Base-by-base conservation (phyloP, 2,113 vertebrate genomes). In the Panurus biarmicus region DNA sequence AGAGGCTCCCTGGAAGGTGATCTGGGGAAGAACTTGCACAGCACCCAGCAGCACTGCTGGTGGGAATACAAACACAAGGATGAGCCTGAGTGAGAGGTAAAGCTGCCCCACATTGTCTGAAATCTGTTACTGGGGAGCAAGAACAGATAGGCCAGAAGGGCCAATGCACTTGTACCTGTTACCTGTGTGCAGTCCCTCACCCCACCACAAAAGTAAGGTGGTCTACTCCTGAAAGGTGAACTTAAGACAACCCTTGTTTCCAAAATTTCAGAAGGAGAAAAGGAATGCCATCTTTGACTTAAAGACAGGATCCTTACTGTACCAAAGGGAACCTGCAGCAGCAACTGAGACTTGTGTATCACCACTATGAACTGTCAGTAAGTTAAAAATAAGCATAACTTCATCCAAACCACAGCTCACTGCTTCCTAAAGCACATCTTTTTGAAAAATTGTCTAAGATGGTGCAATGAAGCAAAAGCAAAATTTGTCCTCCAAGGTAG, bases 361-460 rank as follows among this genome's bases (percentile, higher is more conserved):
- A 78, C 67, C 76, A 92, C 94, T 94, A 86, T 93, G 91, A 94
- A 92, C 79, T 80, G 91, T 93, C 95, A 85, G 88, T 70, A 90
- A 85, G 85, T 92, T 96, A 93, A 97, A 96, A 82, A 94, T 71
- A 92, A 75, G 89, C 58, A 67, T 91, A 95, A 86, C 69, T 95
- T 90, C 72, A 90, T 83, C 75, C 75, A 95, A 88, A 90, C 69
- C 85, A 93, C 82, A 77, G 75, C 48, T 86, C 87, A 71, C 82
- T 95, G 85, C 85, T 93, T 95, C 79, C 82, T 75, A 94, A 94
- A 95, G 65, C 72, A 77, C 51, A 80, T 53, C 44, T 45, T 73
- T 28, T 29, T 33, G 61, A 83, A 72, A 53, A 81, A 40, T 47
- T 8, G 24, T 80, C 79, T 91, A 81, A 85, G 48, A 24, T 89